Conservation (phyloP, 1,140 invertebrate species). For the Protaetia brevitarsis region DNA sequence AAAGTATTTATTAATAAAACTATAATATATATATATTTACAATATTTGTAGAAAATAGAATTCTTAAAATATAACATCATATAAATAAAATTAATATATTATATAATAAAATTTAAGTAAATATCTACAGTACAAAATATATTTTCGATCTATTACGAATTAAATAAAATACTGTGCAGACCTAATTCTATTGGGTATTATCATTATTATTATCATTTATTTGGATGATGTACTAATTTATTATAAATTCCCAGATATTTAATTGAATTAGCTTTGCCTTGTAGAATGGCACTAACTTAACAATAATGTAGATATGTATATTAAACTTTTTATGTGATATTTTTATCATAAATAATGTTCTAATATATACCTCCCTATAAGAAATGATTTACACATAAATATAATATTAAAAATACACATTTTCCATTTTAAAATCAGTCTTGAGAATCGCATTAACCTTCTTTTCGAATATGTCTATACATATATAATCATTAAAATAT, state of each 20-base stretch:
- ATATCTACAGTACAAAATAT: no score
- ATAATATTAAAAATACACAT: constrained; percentile 22
- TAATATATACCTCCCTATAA: constrained; percentile 28
- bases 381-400: constrained; percentile 25
- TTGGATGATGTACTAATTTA: no score
- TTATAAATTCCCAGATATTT: no score
- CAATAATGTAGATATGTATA: no score
- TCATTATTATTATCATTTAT: no score
- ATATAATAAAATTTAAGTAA: no score
- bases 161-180: no score
- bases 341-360: no score
- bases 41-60: background rate
- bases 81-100: background rate
- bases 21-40: constrained; percentile 5
- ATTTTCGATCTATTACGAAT: no score
- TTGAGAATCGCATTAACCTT: constrained; percentile 33
- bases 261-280: no score
- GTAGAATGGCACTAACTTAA: constrained; percentile 41
- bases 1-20: constrained; percentile 8
- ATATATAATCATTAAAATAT: constrained; percentile 19
- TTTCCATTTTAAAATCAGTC: constrained; percentile 11
- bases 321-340: constrained; percentile 30
- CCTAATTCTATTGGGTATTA: no score
- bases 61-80: background rate
- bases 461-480: constrained; percentile 23